A percentile compares a stretch with the other conserved stretches of the same genome.
Conservation (phyloP, 1,140 invertebrate species). For the Anoplophora glabripennis region DNA sequence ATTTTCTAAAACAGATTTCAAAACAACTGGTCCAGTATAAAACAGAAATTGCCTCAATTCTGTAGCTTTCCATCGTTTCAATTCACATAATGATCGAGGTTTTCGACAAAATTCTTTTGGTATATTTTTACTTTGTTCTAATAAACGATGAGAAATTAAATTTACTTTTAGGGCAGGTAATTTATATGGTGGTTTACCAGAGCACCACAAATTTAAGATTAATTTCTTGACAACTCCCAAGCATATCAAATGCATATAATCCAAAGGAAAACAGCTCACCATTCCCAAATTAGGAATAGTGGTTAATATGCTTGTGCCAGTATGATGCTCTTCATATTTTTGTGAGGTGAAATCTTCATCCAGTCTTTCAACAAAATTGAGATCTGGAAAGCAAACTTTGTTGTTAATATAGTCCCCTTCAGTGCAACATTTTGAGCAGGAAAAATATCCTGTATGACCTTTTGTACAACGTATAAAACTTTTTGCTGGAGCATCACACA, state of each 20-base stretch:
- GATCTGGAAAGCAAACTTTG: conserved; percentile 1
- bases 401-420: conserved; percentile 1
- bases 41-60: conserved; percentile 39
- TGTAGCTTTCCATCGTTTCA: conserved; percentile 41
- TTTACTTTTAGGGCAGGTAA: neutral
- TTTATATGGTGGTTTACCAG: conserved; percentile 1
- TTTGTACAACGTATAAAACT: neutral
- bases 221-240: neutral
- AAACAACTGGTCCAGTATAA: conserved; percentile 38
- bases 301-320: neutral
- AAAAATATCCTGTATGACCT: neutral
- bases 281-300: conserved; percentile 1
- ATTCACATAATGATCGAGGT: conserved; percentile 27
- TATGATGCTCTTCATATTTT: neutral
- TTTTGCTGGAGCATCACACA: conserved; percentile 1
- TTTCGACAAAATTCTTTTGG: conserved; percentile 38
- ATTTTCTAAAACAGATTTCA: conserved; percentile 17
- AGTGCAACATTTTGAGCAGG: conserved; percentile 1
- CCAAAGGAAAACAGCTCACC: neutral
- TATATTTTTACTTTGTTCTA: conserved; percentile 13
- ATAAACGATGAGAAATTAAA: neutral
- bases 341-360: neutral
- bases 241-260: no score
- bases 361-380: neutral
- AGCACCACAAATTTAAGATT: conserved; percentile 2